These are phyloP conservation scores for Biston betularia DNA, from an alignment of 2,888 invertebrate species.

Conservation along the genomic window DNA sequence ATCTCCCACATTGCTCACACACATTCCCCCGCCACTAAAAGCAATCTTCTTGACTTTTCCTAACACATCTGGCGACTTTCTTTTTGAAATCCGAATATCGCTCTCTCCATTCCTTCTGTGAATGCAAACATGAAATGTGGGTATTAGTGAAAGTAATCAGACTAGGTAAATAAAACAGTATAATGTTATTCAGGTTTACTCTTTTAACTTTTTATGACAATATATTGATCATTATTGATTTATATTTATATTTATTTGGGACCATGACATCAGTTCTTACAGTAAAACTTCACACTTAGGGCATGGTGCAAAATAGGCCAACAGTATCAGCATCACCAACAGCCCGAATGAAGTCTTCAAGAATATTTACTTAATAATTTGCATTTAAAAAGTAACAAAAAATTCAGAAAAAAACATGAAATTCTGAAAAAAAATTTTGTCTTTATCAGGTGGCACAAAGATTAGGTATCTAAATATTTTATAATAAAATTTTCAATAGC, in stretches of 20 bases:
- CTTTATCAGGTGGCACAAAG: too few relatives aligned
- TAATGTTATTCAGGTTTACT: too few relatives aligned
- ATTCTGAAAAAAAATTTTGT: too few relatives aligned
- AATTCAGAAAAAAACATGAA: too few relatives aligned
- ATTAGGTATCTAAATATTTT: too few relatives aligned
- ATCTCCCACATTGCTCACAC: conserved; percentile 74
- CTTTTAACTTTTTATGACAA: too few relatives aligned
- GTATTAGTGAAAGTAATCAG: conserved; percentile 46
- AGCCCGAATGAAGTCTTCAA: too few relatives aligned
- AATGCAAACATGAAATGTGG: conserved; percentile 69
- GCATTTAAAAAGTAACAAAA: too few relatives aligned
- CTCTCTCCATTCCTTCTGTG: conserved; percentile 99
- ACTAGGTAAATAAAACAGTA: not conserved
- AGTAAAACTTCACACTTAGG: not conserved
- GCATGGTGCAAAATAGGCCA: not conserved
- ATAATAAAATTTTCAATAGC: not conserved
- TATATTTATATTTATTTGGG: too few relatives aligned
- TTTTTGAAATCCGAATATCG: conserved; percentile 98
- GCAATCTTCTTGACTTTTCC: conserved; percentile 99
- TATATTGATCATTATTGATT: too few relatives aligned
- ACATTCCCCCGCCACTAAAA: conserved; percentile 87
- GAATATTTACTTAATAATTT: too few relatives aligned
- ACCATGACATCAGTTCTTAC: not conserved
- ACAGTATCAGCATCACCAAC: too few relatives aligned
- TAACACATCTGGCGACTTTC: conserved; percentile 98